Evolutionary conservation across 2,113 vertebrate species (phyloP).

Genomic region (Megaceryle torquata): DNA sequence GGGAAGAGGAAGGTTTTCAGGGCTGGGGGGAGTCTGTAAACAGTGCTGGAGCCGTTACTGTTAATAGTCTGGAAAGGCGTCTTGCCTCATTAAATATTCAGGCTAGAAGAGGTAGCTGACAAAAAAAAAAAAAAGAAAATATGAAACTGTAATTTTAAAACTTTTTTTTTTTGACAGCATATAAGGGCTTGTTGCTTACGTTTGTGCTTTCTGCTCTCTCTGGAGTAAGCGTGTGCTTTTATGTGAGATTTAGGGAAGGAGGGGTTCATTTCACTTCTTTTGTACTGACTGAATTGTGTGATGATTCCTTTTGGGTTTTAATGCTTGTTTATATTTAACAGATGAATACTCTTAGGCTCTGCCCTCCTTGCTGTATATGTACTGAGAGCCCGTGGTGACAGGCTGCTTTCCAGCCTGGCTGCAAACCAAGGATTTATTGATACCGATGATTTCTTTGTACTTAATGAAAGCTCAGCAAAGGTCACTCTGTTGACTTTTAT

Average conservation of each 20-base stretch:
- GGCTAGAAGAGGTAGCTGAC: not conserved
- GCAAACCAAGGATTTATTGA: conserved; percentile 16
- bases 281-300: not conserved
- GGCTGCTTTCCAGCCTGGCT: not conserved
- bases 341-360: not conserved
- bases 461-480: conserved; percentile 5
- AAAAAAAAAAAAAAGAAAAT: not conserved
- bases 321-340: not conserved
- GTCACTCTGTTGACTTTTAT: not conserved
- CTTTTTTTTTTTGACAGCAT: not conserved
- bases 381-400: not conserved
- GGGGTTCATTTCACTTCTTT: not conserved
- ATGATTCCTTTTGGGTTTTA: not conserved
- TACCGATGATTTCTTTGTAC: not conserved
- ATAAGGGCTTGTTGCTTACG: accelerated
- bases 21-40: not conserved
- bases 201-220: not conserved
- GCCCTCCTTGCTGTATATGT: not conserved
- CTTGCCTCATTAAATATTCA: not conserved
- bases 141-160: not conserved
- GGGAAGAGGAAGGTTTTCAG: not conserved
- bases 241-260: not conserved
- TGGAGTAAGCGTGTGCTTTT: not conserved
- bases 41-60: not conserved
- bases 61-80: not conserved